A percentile compares a stretch with the other conserved stretches of the same genome.
These are phyloP conservation scores for Leucoraja ocellata DNA, from an alignment of 2,797 vertebrate species.

Conservation along the genomic window DNA sequence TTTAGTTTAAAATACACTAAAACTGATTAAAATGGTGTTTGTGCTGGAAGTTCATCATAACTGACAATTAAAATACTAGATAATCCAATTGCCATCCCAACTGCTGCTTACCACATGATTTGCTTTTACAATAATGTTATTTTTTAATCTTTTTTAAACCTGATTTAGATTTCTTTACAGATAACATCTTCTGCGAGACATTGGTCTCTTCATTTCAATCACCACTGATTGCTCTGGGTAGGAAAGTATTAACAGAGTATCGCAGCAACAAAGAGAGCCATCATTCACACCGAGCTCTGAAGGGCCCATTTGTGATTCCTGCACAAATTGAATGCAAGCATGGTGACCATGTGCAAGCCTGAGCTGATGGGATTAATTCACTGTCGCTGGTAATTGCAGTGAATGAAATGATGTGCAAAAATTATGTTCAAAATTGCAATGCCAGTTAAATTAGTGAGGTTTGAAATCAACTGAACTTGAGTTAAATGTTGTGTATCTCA, in stretches of 20 bases:
- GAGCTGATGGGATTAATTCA: neutral
- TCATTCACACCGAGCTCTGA: neutral
- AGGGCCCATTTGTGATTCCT: neutral
- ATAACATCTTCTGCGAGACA: neutral
- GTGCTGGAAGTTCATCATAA: neutral
- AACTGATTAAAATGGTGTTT: neutral
- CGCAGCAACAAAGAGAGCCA: neutral
- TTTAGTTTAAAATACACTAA: too few relatives aligned
- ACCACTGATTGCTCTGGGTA: too few relatives aligned
- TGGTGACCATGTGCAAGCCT: neutral
- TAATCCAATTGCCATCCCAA: neutral
- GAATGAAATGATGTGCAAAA: conserved; percentile 24
- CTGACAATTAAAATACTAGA: neutral
- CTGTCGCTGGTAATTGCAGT: conserved; percentile 4
- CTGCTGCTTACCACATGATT: neutral
- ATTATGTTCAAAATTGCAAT: neutral
- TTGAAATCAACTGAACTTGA: conserved; percentile 8
- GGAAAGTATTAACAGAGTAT: too few relatives aligned
- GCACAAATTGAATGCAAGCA: neutral
- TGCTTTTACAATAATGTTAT: neutral
- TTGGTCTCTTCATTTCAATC: neutral
- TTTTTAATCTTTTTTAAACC: neutral
- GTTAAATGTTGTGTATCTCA: neutral
- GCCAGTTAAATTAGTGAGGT: neutral
- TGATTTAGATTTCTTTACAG: neutral